These are phyloP conservation scores for Ramphastos sulfuratus DNA, from an alignment of 2,113 vertebrate species.

Conservation along the genomic window DNA sequence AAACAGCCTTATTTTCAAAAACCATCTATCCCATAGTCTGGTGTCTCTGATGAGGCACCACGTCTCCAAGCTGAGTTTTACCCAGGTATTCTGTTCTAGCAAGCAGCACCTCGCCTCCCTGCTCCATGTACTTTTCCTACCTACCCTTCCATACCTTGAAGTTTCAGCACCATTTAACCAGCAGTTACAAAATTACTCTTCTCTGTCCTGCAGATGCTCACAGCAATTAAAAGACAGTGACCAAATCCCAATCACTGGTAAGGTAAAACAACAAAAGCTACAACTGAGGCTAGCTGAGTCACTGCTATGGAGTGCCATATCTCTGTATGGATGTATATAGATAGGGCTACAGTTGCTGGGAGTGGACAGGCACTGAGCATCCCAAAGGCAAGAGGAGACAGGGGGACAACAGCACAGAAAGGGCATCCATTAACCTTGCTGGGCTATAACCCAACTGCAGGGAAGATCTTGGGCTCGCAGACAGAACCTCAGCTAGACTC, in stretches of 20 bases:
- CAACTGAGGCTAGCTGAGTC: neutral
- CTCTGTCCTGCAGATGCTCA: neutral
- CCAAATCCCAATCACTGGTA: neutral
- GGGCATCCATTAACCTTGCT: neutral
- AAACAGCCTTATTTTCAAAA: slow-evolving; percentile 32
- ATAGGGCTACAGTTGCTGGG: slow-evolving; percentile 32
- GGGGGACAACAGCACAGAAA: neutral
- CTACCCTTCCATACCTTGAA: neutral
- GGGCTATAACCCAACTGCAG: neutral
- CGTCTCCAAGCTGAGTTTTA: neutral
- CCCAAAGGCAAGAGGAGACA: neutral
- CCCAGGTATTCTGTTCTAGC: neutral
- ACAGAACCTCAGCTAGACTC: neutral
- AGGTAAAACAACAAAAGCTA: neutral
- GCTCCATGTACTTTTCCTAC: neutral
- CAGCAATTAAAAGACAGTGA: neutral
- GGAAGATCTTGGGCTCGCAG: neutral
- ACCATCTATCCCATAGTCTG: neutral
- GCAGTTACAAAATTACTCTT: neutral
- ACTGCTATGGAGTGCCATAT: neutral
- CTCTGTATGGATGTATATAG: neutral
- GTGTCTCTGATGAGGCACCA: neutral
- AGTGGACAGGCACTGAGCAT: neutral
- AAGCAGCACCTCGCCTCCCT: slow-evolving; percentile 25
- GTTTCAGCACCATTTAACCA: neutral